Percentiles rank a stretch among this genome's conserved stretches.
Evolutionary conservation across 2,113 vertebrate species (phyloP).

Genomic region (Prunella himalayana): DNA sequence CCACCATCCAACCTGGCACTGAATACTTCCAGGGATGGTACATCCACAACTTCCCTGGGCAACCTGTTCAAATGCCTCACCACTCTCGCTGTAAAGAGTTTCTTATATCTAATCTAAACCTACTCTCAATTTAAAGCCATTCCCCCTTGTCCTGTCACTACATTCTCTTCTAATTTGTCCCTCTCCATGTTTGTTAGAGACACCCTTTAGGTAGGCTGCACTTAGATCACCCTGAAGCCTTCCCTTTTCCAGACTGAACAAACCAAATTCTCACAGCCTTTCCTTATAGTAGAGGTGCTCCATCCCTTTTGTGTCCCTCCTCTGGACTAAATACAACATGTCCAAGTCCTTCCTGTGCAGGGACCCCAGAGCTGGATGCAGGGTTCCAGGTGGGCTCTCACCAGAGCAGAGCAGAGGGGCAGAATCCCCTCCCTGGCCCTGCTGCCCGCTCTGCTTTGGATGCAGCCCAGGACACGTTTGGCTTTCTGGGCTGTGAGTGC

Average conservation of each 20-base stretch:
- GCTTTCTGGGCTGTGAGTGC: not conserved
- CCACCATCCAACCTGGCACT: not conserved
- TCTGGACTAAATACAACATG: fast-evolving
- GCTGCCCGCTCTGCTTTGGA: fast-evolving
- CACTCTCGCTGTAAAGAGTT: not conserved
- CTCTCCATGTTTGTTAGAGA: not conserved
- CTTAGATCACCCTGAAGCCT: not conserved
- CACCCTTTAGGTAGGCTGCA: not conserved
- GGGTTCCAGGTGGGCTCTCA: fast-evolving
- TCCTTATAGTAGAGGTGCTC: not conserved
- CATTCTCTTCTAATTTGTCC: not conserved
- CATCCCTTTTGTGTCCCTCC: not conserved
- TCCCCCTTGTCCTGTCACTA: not conserved
- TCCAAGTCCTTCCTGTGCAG: not conserved
- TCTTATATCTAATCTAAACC: not conserved
- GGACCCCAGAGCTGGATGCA: not conserved
- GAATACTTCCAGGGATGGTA: not conserved
- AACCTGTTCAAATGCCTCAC: not conserved
- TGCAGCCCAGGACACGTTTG: not conserved
- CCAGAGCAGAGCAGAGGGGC: not conserved
- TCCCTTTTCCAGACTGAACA: not conserved
- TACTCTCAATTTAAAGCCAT: not conserved
- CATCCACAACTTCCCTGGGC: not conserved
- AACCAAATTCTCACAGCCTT: not conserved
- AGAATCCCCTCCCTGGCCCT: not conserved